phyloP scores from a whole-genome alignment of 2,888 invertebrate genomes.

The Pheosia gnoma region DNA sequence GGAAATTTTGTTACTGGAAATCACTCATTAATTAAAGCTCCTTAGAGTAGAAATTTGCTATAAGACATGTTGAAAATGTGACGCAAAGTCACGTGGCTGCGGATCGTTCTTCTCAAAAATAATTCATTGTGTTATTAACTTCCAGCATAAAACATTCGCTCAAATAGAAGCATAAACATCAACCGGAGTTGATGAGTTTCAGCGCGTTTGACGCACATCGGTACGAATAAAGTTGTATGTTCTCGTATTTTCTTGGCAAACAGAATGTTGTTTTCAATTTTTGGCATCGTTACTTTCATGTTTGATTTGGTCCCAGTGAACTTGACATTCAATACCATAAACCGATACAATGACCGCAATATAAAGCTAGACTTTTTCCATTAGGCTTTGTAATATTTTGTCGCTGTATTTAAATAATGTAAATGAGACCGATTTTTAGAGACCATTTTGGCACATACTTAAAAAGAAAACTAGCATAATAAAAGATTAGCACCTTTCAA shows the following conservation, averaged over 20 bases:
- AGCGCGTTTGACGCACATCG: constrained; percentile 45
- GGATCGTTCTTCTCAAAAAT: constrained; percentile 8
- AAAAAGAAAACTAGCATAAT: constrained; percentile 9
- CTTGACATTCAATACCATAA: constrained; percentile 15
- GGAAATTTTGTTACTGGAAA: too few relatives aligned
- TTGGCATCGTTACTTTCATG: constrained; percentile 26
- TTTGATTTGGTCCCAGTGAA: constrained; percentile 19
- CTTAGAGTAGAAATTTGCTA: too few relatives aligned
- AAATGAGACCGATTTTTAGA: background rate
- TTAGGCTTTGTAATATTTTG: background rate
- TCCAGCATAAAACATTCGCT: constrained; percentile 24
- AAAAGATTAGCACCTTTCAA: constrained; percentile 79
- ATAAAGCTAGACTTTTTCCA: background rate
- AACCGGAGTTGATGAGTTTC: constrained; percentile 31
- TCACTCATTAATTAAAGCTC: too few relatives aligned
- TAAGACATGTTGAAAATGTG: background rate
- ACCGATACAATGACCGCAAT: background rate
- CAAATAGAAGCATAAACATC: constrained; percentile 30
- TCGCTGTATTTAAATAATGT: background rate
- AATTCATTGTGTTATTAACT: constrained; percentile 29
- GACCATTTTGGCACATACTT: background rate
- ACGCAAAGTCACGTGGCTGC: background rate
- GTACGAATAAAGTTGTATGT: constrained; percentile 22
- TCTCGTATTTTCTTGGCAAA: constrained; percentile 40
- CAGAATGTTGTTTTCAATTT: constrained; percentile 23